Evolutionary conservation across 2,797 vertebrate species (phyloP), one percentile per base, ranked within the genome.

Genomic region (Sphaeramia orbicularis): DNA sequence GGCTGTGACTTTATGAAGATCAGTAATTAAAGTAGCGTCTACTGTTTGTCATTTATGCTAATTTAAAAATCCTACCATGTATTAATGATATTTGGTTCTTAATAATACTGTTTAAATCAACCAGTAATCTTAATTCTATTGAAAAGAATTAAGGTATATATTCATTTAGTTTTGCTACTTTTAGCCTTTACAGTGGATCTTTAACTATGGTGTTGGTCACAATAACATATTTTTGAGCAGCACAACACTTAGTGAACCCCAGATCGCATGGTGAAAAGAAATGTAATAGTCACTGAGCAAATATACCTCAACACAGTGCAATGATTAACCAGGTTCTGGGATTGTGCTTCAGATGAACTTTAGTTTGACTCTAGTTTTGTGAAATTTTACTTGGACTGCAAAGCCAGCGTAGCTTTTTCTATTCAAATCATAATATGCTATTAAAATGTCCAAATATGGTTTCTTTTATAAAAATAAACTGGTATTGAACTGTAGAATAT

Each of bases 1-100:
- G 7, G 10, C 7, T 48, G 52, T 42, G 7, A 58, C n/a, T 52
- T 68, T 47, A 64, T 78, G 40, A 57, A 65, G 21, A 62, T 71
- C 16, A 71, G 49, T 4, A 55, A 76, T 72, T 67, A 59, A 74
- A 71, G 4, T 56, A 53, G 71, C 32, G 70, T 56, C 7, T 49
- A 42, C 30, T 32, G 30, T 32, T 8, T 60, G 58, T 64, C 43
- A 76, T 49, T 66, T 52, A 62, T 43, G 3, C 18, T 11, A 64
- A 53, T 53, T 62, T 63, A 40, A 71, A 15, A 49, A 37, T 4
- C 5, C 21, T 14, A 8, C 15, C 2, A 1, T 19, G 1, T 65
- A 59, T 45, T 52, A 61, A 44, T 12, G 53, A 55, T 71, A 61
- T 75, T 44, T 52, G 18, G 37, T 27, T 42, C 16, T 41, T 49